Conservation (phyloP, 2,888 invertebrate species). For the Drosophila paramelanica region DNA sequence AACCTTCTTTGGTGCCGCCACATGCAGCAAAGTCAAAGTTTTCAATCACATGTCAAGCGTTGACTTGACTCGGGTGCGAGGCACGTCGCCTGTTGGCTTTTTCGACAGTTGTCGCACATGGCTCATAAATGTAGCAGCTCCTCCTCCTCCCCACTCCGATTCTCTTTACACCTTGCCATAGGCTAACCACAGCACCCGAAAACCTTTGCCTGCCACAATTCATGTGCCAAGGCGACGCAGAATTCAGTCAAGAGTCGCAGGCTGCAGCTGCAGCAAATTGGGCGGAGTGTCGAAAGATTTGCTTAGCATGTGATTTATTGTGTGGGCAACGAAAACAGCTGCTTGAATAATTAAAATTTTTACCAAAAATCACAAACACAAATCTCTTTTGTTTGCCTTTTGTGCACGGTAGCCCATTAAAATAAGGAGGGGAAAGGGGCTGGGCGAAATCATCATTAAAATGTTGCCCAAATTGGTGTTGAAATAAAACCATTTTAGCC, state of each 20-base stretch:
- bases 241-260: conserved; percentile 4
- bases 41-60: conserved; percentile 81
- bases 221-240: conserved; percentile 37
- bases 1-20: conserved; percentile 43
- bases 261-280: conserved; percentile 9
- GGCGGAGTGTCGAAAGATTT: conserved; percentile 52
- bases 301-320: conserved; percentile 68
- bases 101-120: conserved; percentile 78
- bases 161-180: conserved; percentile 1
- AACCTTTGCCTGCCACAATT: conserved; percentile 68
- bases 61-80: conserved; percentile 67
- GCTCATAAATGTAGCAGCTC: conserved; percentile 74
- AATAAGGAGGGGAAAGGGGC: conserved; percentile 22
- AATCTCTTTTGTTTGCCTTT: conserved; percentile 53
- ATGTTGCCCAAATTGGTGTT: conserved; percentile 65
- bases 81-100: conserved; percentile 63
- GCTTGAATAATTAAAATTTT: conserved; percentile 73
- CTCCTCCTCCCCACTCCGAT: neutral
- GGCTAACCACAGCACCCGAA: conserved; percentile 63
- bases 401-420: conserved; percentile 16
- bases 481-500: conserved; percentile 72
- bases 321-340: conserved; percentile 57
- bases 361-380: conserved; percentile 62
- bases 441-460: conserved; percentile 69
- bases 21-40: conserved; percentile 80